A percentile compares a stretch with the other conserved stretches of the same genome.
Evolutionary conservation across 2,797 vertebrate species (phyloP).

Genomic region (Hippopotamyrus pictus): DNA sequence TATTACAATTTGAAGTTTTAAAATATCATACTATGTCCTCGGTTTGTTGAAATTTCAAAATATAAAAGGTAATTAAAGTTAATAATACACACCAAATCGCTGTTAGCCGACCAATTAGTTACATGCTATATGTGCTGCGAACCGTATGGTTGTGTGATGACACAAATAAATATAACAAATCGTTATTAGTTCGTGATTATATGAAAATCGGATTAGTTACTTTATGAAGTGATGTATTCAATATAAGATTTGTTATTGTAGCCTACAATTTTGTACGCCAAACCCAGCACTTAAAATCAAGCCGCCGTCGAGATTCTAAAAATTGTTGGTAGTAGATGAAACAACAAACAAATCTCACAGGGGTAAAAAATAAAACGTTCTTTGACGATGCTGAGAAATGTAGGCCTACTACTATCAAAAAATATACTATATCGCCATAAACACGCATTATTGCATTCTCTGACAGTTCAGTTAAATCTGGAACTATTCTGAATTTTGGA

Average conservation of each 20-base stretch:
- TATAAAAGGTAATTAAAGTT: neutral
- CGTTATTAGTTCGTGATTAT: neutral
- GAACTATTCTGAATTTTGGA: neutral
- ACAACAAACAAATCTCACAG: neutral
- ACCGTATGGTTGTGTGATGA: neutral
- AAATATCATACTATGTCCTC: neutral
- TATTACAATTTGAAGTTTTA: neutral
- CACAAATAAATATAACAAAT: neutral
- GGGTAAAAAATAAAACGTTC: neutral
- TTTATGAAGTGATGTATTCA: neutral
- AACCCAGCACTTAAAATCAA: neutral
- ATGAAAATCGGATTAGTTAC: neutral
- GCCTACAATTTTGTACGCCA: neutral
- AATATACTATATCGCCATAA: neutral
- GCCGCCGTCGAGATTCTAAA: neutral
- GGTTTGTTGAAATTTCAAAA: neutral
- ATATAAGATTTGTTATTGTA: neutral
- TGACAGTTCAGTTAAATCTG: neutral
- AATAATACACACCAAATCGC: neutral
- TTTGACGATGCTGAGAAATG: neutral
- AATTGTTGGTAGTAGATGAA: neutral
- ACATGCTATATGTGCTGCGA: neutral
- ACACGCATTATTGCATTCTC: neutral
- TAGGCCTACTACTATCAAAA: neutral
- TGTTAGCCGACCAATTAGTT: neutral